Percentiles rank a stretch among this genome's conserved stretches.
phyloP scores from a whole-genome alignment of 2,113 vertebrate species.

The Casuarius casuarius region DNA sequence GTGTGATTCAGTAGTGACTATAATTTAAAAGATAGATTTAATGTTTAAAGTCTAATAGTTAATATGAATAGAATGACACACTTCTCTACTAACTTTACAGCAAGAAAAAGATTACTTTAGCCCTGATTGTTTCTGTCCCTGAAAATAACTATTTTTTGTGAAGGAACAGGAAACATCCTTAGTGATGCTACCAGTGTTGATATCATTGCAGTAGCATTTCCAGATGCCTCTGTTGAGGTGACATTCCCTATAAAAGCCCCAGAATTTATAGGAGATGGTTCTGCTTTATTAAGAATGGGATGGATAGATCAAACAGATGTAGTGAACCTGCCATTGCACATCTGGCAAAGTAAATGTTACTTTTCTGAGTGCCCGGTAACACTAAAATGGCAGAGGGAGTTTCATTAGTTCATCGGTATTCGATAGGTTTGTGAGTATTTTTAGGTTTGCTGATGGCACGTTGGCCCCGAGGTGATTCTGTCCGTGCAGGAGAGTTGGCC shows the following conservation, averaged over 20 bases:
- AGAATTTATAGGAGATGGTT: neutral
- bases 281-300: neutral
- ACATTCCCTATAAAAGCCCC: neutral
- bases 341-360: neutral
- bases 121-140: slow-evolving; percentile 35
- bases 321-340: neutral
- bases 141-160: slow-evolving; percentile 2
- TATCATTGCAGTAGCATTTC: slow-evolving; percentile 27
- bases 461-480: neutral
- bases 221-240: neutral
- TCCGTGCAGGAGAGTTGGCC: neutral
- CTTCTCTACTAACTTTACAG: slow-evolving; percentile 48
- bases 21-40: slow-evolving; percentile 55
- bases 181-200: neutral
- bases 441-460: neutral
- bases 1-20: slow-evolving; percentile 41
- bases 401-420: slow-evolving; percentile 25
- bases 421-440: neutral
- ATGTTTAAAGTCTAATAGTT: slow-evolving; percentile 42
- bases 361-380: neutral
- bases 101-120: slow-evolving; percentile 53
- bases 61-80: slow-evolving; percentile 39
- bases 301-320: neutral
- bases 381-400: neutral
- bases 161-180: neutral